Evolutionary conservation across 1,140 invertebrate genomes (phyloP), one percentile per base, ranked within the genome.

Genomic region (Proctacanthus coquilletti): DNA sequence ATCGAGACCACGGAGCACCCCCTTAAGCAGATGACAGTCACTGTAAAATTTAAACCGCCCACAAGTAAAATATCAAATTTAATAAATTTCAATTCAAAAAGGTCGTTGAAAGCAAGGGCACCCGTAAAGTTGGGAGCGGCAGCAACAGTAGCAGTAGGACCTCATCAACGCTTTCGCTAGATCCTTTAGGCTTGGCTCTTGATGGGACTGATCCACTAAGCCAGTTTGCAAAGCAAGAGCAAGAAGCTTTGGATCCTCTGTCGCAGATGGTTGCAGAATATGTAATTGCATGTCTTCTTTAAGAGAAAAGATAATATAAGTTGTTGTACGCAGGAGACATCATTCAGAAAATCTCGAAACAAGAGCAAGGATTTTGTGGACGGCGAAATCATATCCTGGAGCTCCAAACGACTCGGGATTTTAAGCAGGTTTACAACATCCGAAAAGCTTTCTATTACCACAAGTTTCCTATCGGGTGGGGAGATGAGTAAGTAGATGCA

Each of bases 341-440:
- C 50, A 36, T 45, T 44, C 30, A 65, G 64, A 49, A 70, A 69
- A 47, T 44, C 45, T n/a, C 61, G 58, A 39, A 62, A 65, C 13
- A 62, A 60, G 9, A 48, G 49, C 37, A 62, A 60, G 42, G 33
- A 17, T 30, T 42, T 49, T 5, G 18, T 42, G 21, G 48, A 60
- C 21, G 69, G 75, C 37, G 66, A 68, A 32, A 67, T 77, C 43
- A 76, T 87, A 49, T 70, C 77, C 32, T 94, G 88, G 88, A 69
- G 63, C 45, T 52, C 65, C 4, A 76, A 79, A 45, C 74, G 80
- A 47, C 54, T 67, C 42, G 62, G 62, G 5, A 91, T 95, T 51
- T 63, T 95, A 4, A 79, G 72, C 42, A 85, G 84, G 62, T 94
- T 83, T 48, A 93, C 86, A 25, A 95, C 89, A 34, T 84, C 82